Percentiles rank a stretch among this genome's conserved stretches.
Evolutionary conservation across 2,797 vertebrate species (phyloP).

Genomic region (Sebastes oblongus): DNA sequence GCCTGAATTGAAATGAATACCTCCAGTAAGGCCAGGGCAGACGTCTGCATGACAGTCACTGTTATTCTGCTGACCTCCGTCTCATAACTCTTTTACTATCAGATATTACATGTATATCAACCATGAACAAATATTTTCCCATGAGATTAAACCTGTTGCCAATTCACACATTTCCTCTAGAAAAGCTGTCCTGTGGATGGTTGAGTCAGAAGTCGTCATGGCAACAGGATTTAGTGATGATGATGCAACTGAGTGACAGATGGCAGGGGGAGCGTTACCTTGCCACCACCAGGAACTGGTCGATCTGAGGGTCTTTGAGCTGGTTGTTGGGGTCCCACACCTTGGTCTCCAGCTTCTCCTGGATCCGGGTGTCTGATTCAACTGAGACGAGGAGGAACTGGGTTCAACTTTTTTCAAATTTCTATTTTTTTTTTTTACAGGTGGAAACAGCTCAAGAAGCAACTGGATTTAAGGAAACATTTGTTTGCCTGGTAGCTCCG

Average conservation of each 20-base stretch:
- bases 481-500: not conserved
- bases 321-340: constrained; percentile 96
- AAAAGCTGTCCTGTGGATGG: constrained; percentile 12
- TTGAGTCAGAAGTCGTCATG: constrained; percentile 31
- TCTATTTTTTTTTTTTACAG: not conserved
- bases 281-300: constrained; percentile 96
- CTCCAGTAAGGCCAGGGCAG: not conserved
- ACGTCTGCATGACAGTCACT: not conserved
- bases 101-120: not conserved
- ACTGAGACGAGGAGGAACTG: constrained; percentile 56
- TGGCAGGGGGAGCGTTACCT: constrained; percentile 79
- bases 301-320: constrained; percentile 93
- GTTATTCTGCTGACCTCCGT: not conserved
- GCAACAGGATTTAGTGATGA: constrained; percentile 35
- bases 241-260: constrained; percentile 42
- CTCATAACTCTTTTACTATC: no score
- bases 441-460: not conserved
- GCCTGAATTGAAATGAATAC: not conserved
- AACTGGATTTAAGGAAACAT: not conserved
- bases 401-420: not conserved
- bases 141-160: not conserved
- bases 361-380: constrained; percentile 88
- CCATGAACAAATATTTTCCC: not conserved
- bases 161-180: constrained; percentile 1
- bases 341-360: constrained; percentile 95